Conservation (phyloP, 2,113 vertebrate genomes). For the Archocentrus centrarchus region DNA sequence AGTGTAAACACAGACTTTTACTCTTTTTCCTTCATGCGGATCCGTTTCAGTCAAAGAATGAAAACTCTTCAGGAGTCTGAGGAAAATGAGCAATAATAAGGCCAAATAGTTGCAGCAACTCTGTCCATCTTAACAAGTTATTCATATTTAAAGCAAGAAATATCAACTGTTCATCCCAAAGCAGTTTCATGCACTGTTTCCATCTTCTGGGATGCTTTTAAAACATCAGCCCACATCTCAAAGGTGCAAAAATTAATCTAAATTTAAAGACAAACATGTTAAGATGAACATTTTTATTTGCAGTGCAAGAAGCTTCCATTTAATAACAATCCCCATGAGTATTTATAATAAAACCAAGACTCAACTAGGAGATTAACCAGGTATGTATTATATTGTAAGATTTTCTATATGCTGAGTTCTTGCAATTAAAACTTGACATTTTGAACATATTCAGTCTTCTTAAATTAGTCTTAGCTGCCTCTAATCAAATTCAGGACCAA, state of each 20-base stretch:
- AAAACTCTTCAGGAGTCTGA: neutral
- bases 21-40: neutral
- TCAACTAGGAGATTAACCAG: neutral
- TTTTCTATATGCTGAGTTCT: neutral
- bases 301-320: constrained; percentile 30
- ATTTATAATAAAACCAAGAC: neutral
- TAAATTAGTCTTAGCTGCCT: no score
- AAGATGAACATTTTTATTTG: constrained; percentile 49
- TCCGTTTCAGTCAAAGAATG: neutral
- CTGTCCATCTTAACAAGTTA: constrained; percentile 58
- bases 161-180: constrained; percentile 3
- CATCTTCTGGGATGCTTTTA: neutral
- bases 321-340: neutral
- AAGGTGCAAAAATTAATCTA: neutral
- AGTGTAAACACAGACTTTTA: constrained; percentile 37
- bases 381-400: neutral
- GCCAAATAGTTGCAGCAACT: constrained; percentile 29
- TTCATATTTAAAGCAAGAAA: neutral
- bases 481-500: constrained; percentile 3
- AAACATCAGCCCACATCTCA: neutral
- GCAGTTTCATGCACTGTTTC: neutral
- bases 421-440: constrained; percentile 30
- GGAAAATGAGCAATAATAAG: constrained; percentile 22
- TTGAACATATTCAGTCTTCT: neutral
- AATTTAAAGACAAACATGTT: constrained; percentile 5